Conservation (phyloP, 2,888 invertebrate genomes). For the Allolobophora icterica region DNA sequence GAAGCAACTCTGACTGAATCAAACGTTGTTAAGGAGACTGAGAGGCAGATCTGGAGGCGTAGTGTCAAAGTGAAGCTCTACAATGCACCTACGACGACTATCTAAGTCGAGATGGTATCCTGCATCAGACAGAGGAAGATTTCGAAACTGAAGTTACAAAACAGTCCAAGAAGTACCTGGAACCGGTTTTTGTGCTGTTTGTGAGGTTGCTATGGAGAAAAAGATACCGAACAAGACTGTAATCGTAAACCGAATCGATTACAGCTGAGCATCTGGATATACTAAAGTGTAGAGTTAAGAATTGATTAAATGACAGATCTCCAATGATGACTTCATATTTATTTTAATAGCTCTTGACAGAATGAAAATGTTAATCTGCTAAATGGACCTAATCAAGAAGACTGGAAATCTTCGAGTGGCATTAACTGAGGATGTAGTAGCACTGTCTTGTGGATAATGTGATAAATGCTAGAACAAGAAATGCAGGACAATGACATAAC, state of each 20-base stretch:
- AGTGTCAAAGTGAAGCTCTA: neutral
- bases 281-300: neutral
- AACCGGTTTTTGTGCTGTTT: neutral
- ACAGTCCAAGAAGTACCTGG: neutral
- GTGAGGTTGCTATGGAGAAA: neutral
- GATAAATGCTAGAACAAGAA: slow-evolving; percentile 6
- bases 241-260: neutral
- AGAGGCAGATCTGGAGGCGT: slow-evolving; percentile 3
- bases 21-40: neutral
- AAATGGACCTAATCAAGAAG: neutral
- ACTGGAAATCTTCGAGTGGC: neutral
- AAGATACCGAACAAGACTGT: neutral
- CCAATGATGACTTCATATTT: neutral
- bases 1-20: slow-evolving; percentile 20
- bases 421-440: neutral
- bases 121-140: neutral
- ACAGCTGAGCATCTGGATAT: neutral
- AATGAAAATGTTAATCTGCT: neutral
- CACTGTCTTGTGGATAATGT: neutral
- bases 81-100: neutral
- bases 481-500: neutral
- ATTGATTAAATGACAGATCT: neutral
- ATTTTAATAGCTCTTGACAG: neutral
- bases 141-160: neutral
- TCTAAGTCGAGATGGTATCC: neutral